Conservation (phyloP, 2,888 invertebrate species). For the Heliconius hortense region DNA sequence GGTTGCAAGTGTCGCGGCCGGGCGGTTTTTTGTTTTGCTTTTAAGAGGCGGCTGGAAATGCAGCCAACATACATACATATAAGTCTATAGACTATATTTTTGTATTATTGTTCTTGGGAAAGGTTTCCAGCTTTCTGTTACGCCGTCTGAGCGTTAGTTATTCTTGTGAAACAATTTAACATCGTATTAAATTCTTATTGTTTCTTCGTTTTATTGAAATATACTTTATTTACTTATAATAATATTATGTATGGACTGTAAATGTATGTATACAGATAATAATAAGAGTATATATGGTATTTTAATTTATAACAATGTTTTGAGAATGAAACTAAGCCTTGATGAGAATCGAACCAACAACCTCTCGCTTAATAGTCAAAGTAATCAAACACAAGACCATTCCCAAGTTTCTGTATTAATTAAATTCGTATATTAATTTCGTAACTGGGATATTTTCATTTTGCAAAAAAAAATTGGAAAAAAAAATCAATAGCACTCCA, state of each 20-base stretch:
- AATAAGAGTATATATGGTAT: too few species aligned
- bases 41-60: slow-evolving; percentile 72
- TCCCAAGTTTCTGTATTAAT: neutral
- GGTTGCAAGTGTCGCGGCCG: slow-evolving; percentile 64
- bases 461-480: neutral
- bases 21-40: slow-evolving; percentile 69
- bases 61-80: slow-evolving; percentile 58
- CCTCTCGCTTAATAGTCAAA: neutral
- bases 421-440: neutral
- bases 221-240: neutral
- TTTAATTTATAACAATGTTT: too few species aligned
- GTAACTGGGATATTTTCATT: slow-evolving; percentile 5
- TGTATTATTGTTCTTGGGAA: slow-evolving; percentile 62
- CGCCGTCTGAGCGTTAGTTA: slow-evolving; percentile 37
- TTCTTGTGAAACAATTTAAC: slow-evolving; percentile 32
- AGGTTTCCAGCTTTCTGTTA: slow-evolving; percentile 44
- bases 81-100: slow-evolving; percentile 46
- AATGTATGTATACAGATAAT: too few species aligned
- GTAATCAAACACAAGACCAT: neutral
- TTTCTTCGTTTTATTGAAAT: neutral
- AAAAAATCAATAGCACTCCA: slow-evolving; percentile 18
- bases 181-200: slow-evolving; percentile 12
- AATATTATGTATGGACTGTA: neutral
- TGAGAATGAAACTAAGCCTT: neutral
- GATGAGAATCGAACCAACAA: neutral